These are phyloP conservation scores for Cherax quadricarinatus DNA, from an alignment of 1,140 invertebrate species.

Conservation along the genomic window DNA sequence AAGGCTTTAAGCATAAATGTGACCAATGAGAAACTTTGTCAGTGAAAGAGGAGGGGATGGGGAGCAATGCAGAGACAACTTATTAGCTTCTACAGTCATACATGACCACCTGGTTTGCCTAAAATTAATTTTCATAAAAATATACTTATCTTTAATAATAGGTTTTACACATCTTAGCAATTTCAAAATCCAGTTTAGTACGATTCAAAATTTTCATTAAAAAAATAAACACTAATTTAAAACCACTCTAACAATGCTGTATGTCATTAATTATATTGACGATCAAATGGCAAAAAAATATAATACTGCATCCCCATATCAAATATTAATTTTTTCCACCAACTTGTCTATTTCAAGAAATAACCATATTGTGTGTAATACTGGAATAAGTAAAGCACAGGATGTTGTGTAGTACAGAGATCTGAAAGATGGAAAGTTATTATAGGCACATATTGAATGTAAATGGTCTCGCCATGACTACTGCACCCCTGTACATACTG, in stretches of 20 bases:
- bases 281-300: too few relatives aligned
- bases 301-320: too few relatives aligned
- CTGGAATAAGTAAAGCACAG: not conserved
- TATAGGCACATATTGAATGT: not conserved
- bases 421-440: not conserved
- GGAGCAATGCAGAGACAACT: not conserved
- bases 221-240: not conserved
- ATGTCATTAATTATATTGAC: too few relatives aligned
- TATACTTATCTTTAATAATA: not conserved
- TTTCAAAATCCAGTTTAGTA: not conserved
- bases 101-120: not conserved
- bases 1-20: too few relatives aligned
- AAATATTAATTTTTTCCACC: too few relatives aligned
- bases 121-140: not conserved
- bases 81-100: not conserved
- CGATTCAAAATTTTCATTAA: not conserved
- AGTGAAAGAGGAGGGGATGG: not conserved
- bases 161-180: not conserved
- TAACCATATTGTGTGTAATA: not conserved
- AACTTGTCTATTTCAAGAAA: too few relatives aligned
- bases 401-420: not conserved
- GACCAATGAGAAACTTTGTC: not conserved
- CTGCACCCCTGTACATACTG: not conserved
- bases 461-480: slow-evolving; percentile 11
- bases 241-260: too few relatives aligned